Base-by-base conservation (phyloP, 2,797 vertebrate genomes). In the Centroberyx gerrardi region DNA sequence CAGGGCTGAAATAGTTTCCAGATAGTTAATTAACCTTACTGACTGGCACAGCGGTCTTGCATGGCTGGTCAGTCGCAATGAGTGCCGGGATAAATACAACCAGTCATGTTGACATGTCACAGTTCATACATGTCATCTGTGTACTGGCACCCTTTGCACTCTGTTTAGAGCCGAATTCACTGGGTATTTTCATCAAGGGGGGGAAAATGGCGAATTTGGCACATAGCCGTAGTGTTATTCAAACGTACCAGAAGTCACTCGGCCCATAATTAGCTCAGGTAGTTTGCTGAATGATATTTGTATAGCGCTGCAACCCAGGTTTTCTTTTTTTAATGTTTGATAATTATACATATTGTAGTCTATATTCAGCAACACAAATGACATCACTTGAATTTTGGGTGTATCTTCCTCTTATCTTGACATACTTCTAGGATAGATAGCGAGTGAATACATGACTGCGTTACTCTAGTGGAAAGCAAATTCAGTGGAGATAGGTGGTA, bases 11-110 rank as follows among this genome's bases (percentile, higher is more conserved):
- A 93, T 89, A 87, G 91, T 94, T 94, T 94, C 92, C 93, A 94
- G 94, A 93, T 93, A 93, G 90, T 91, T 94, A 87, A 94, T 94
- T 94, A 93, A 93, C 90, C 91, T 89, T 58, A 82, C 84, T 61
- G 76, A 83, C 87, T 88, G 85, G 84, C 81, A 68, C 74, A 72
- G 82, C 65, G 67, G 80, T 71, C 80, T 52, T 63, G 87, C 44
- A 6, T 31, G 87, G 82, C 90, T 83, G 87, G 85, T 81, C 88
- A 86, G 84, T 91, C 69, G 17, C 87, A 88, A 69, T 74, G 84
- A 67, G 85, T 51, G 72, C 74, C 1, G 69, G 76, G 83, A 85
- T 94, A 90, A 94, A 94, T 91, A 83, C 90, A 83, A 88, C 80
- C 92, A 91, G 90, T 93, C 91, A 92, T 89, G 90, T 88, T 90